phyloP scores from a whole-genome alignment of 2,113 vertebrate species.

The Marmota flaviventris region DNA sequence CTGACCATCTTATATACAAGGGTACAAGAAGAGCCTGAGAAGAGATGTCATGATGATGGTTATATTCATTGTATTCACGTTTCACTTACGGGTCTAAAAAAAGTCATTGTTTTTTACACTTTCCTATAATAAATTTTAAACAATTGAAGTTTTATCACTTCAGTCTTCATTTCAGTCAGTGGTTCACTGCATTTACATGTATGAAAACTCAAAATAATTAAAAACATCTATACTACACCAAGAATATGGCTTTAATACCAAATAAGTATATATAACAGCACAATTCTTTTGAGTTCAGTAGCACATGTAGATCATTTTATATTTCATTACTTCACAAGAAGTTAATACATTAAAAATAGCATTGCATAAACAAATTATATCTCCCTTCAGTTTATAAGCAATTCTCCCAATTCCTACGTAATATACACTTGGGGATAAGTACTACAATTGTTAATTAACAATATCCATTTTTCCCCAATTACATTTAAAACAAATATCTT shows the following conservation, averaged over 20 bases:
- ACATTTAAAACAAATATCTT: neutral
- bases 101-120: neutral
- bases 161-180: neutral
- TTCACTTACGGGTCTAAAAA: neutral
- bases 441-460: neutral
- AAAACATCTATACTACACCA: neutral
- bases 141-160: neutral
- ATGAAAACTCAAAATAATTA: conserved; percentile 12
- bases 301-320: neutral
- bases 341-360: neutral
- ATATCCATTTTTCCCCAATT: neutral
- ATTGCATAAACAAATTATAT: neutral
- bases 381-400: neutral
- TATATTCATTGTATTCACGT: neutral
- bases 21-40: neutral
- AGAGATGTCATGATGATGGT: neutral
- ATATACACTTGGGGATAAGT: neutral
- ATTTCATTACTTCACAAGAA: neutral
- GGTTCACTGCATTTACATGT: neutral
- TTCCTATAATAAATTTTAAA: neutral
- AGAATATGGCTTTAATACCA: neutral
- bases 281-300: neutral
- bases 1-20: neutral
- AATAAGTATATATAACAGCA: neutral
- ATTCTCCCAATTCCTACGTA: neutral